Evolutionary conservation across 2,113 vertebrate species (phyloP).

Genomic region (Anthoscopus minutus): DNA sequence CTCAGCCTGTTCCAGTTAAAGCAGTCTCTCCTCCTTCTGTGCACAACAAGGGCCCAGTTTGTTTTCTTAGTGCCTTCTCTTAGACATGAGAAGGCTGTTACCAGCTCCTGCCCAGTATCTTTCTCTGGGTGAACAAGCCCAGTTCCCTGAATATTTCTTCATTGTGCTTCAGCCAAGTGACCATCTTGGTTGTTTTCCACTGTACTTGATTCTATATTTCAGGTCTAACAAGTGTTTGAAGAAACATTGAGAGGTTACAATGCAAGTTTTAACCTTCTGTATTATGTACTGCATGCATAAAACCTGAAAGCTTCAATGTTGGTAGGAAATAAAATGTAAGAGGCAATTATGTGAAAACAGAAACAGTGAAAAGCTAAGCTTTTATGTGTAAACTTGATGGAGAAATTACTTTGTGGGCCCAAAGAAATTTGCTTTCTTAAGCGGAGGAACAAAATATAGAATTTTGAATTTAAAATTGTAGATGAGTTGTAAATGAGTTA

Average conservation of each 20-base stretch:
- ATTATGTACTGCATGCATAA: not conserved
- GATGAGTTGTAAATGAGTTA: not conserved
- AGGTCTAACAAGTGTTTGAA: not conserved
- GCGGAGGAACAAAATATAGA: not conserved
- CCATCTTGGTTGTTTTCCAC: not conserved
- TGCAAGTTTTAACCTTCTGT: not conserved
- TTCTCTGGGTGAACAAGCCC: not conserved
- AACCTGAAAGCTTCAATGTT: not conserved
- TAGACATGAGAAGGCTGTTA: not conserved
- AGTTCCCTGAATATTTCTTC: not conserved
- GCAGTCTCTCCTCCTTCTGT: not conserved
- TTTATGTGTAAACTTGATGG: not conserved
- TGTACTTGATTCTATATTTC: not conserved
- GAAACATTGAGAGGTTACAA: not conserved
- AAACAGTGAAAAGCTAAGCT: not conserved
- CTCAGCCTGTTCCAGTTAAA: not conserved
- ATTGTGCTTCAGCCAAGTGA: not conserved
- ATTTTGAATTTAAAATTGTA: not conserved
- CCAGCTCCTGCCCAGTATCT: not conserved
- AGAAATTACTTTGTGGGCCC: not conserved
- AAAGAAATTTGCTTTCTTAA: not conserved
- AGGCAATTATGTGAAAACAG: not conserved
- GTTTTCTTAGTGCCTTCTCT: not conserved
- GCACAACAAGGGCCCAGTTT: not conserved
- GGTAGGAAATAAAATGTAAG: not conserved